Evolutionary conservation across 2,113 vertebrate genomes (phyloP), one percentile per base, ranked within the genome.

Genomic region (Montifringilla adamsi): DNA sequence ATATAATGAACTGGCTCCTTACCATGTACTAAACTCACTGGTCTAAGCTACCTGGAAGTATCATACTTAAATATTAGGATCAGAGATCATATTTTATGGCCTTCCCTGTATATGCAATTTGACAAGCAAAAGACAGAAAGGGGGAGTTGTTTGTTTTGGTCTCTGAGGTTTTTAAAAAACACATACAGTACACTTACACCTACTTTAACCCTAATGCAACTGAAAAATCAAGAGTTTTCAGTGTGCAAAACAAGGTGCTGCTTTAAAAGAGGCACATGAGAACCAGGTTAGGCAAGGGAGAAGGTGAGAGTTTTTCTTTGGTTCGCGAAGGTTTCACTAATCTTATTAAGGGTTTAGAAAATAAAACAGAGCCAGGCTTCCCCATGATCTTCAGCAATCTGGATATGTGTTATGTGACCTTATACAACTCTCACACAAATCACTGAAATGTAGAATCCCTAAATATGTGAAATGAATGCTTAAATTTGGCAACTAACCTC

Each of bases 341-440:
- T 73, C 82, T 83, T 62, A 83, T 83, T 81, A 93, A 78, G 26
- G 31, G n/a, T 52, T 91, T 82, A 68, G 19, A 7, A 14, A 26
- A 43, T 33, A 58, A 39, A 19, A 75, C 26, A n/a, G 28, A 81
- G 60, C 31, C 62, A 83, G 37, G 33, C 43, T 43, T 37, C 33
- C 30, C 44, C 21, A 55, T 0, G 10, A 59, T 49, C 87, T 81
- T 33, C 66, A 72, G 62, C 7, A 0, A 63, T 63, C 41, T 64
- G 58, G 33, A 44, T 64, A 35, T 22, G 37, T 19, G 5, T 41
- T 44, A 41, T 10, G 55, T 52, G 49, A 58, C 41, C n/a, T 74
- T 16, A 24, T 1, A 79, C 2, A 59, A 53, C 22, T 67, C 82
- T 89, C 49, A 74, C 35, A 67, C 13, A 39, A 72, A 44, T 16